Conservation (phyloP, 2,888 invertebrate species). For the Fabriciana adippe region DNA sequence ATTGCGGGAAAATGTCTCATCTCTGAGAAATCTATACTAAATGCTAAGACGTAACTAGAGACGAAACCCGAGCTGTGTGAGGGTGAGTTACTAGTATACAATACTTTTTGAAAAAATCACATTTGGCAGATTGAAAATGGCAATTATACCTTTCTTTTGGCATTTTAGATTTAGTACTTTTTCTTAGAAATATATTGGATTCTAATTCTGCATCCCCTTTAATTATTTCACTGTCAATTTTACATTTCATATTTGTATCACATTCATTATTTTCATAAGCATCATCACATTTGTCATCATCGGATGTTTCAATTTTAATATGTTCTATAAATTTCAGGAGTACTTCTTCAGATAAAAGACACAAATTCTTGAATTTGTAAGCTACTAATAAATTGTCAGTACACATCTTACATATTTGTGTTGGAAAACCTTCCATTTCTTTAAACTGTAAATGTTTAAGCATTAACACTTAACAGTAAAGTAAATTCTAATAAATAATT, state of each 20-base stretch:
- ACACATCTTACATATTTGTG: conserved; percentile 52
- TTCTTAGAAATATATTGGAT: conserved; percentile 2
- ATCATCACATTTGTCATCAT: conserved; percentile 23
- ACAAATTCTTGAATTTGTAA: conserved; percentile 54
- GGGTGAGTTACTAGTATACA: no score
- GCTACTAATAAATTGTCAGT: conserved; percentile 48
- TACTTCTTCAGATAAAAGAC: conserved; percentile 48
- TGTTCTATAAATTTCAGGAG: conserved; percentile 43
- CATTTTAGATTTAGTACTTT: background rate
- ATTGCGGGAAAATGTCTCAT: no score
- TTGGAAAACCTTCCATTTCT: conserved; percentile 48
- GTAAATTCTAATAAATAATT: background rate
- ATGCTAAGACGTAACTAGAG: no score
- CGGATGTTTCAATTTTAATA: conserved; percentile 45
- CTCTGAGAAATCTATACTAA: no score
- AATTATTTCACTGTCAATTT: background rate
- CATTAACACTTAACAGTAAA: background rate
- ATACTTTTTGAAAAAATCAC: no score
- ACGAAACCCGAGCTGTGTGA: no score
- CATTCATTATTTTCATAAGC: conserved; percentile 34
- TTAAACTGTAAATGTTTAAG: conserved; percentile 42
- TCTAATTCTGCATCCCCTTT: background rate
- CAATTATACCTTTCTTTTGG: background rate
- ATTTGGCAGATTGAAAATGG: no score
- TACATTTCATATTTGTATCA: conserved; percentile 13